Percentiles rank a stretch among this genome's conserved stretches.
Evolutionary conservation across 2,797 vertebrate species (phyloP).

Genomic region (Psittacula echo): DNA sequence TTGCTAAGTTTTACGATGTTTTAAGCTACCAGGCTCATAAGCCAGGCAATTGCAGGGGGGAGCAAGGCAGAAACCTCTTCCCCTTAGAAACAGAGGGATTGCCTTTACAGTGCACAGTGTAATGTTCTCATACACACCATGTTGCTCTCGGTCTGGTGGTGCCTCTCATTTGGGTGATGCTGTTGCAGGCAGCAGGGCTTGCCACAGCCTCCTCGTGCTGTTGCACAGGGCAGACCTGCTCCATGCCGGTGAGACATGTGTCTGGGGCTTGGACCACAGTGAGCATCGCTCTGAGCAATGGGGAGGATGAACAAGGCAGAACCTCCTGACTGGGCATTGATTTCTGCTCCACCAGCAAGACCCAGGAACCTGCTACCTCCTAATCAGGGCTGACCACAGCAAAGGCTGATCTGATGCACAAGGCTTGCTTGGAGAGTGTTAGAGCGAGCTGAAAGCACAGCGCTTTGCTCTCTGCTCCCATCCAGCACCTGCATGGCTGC

Average conservation of each 20-base stretch:
- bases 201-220: fast-evolving
- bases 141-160: fast-evolving
- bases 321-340: not conserved
- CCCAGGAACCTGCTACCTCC: not conserved
- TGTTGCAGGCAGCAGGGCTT: not conserved
- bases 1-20: not conserved
- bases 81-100: not conserved
- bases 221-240: not conserved
- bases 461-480: not conserved
- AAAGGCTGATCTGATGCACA: fast-evolving
- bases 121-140: not conserved
- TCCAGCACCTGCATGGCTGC: not conserved
- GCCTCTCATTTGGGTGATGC: not conserved
- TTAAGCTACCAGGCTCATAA: not conserved
- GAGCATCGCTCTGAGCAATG: fast-evolving
- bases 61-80: not conserved
- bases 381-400: fast-evolving
- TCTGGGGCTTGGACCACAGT: fast-evolving
- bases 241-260: fast-evolving
- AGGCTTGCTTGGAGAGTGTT: not conserved
- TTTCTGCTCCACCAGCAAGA: constrained; percentile 4
- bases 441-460: fast-evolving
- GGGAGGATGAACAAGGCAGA: not conserved
- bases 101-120: fast-evolving
- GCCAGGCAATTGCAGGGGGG: fast-evolving